Evolutionary conservation across 2,797 vertebrate genomes (phyloP), one percentile per base, ranked within the genome.

Genomic region (Sebastes taczanowskii): DNA sequence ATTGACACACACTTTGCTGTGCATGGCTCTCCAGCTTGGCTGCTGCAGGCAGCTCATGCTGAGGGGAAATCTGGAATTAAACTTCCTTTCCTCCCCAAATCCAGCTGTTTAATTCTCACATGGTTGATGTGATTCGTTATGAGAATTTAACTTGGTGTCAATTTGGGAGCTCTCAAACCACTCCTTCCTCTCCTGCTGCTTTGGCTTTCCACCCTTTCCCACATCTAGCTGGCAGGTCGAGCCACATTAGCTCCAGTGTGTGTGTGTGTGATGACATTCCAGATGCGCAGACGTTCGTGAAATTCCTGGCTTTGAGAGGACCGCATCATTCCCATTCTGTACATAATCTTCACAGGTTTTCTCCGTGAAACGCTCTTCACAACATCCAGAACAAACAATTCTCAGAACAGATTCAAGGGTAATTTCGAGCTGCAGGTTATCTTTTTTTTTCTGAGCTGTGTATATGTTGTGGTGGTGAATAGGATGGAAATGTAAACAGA

Each of bases 231-330:
- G 77, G 77, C 82, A 77, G 62, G 56, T 68, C 9, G 11, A 76
- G 16, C 42, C 74, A 58, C 63, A 76, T 84, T 89, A 70, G 35
- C 86, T 90, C 71, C 73, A 69, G 55, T 77, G 77, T 71, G 22
- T 65, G 63, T 88, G 49, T 80, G 65, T 69, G n/a, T 76, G 71
- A 59, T 81, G 72, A 81, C 79, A 85, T 91, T 92, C 87, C 86
- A 82, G 75, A 42, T 74, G 78, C 83, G 84, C 73, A 88, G 49
- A 77, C 27, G 11, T 61, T 63, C 68, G 25, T 80, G 58, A 69
- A 67, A 71, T 77, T 84, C 56, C 69, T 56, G 35, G 46, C 61
- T 74, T 32, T 64, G 27, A 75, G 46, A 69, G 16, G 53, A 25
- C 52, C 4, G 11, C 55, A 69, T 71, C 2, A 79, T 52, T 83